Conservation (phyloP, 2,113 vertebrate genomes). For the Phasianus colchicus region DNA sequence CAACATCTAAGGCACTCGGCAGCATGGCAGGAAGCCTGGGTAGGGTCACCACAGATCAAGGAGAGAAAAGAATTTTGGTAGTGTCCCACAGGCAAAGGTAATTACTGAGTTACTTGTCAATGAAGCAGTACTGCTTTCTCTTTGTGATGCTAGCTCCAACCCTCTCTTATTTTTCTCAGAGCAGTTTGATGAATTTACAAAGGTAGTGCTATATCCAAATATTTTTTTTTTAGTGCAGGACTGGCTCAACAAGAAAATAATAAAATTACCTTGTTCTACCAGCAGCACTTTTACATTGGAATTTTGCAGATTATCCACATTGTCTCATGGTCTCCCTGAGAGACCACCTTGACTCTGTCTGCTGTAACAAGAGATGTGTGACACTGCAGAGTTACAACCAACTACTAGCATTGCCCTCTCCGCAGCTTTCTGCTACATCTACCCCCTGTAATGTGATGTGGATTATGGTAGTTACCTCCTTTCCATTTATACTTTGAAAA, state of each 20-base stretch:
- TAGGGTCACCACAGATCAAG: neutral
- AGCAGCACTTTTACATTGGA: neutral
- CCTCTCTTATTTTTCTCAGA: neutral
- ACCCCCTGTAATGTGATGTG: neutral
- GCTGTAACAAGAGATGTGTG: neutral
- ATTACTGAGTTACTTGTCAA: neutral
- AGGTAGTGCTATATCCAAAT: neutral
- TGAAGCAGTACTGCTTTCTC: neutral
- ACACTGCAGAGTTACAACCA: neutral
- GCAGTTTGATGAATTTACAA: neutral
- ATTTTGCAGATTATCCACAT: neutral
- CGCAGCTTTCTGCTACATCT: neutral
- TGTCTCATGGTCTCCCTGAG: neutral
- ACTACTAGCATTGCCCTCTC: neutral
- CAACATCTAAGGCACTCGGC: rapidly evolving
- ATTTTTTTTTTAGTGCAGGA: neutral
- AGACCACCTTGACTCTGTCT: neutral
- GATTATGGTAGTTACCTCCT: neutral
- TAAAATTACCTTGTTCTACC: neutral
- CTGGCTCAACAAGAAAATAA: neutral
- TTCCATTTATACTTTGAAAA: neutral
- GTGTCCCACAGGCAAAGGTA: neutral
- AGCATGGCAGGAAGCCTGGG: neutral
- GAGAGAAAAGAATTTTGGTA: neutral
- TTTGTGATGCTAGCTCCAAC: neutral